Evolutionary conservation across 1,140 invertebrate genomes (phyloP).

Genomic region (Chlorops oryzae): DNA sequence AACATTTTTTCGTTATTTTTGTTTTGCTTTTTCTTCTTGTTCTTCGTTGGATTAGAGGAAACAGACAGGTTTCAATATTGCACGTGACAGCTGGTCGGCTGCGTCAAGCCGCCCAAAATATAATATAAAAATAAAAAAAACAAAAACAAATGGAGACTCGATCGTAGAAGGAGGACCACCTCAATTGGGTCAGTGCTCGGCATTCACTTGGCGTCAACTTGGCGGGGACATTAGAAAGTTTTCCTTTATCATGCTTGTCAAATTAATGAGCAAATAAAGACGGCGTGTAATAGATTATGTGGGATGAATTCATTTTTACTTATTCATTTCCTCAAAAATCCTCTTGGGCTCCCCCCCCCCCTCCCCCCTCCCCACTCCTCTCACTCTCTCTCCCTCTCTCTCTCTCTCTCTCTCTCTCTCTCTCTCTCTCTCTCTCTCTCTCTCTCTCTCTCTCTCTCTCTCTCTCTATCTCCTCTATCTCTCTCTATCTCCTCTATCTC

Average conservation of each 20-base stretch:
- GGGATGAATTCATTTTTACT: constrained; percentile 4
- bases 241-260: neutral
- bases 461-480: too few relatives aligned
- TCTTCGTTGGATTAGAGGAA: constrained; percentile 29
- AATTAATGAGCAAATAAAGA: constrained; percentile 9
- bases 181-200: too few relatives aligned
- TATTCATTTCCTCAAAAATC: neutral
- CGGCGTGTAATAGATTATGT: constrained; percentile 9
- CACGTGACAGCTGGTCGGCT: constrained; percentile 39
- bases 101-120: constrained; percentile 7
- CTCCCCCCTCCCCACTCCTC: neutral
- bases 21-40: constrained; percentile 13
- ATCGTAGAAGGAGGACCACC: too few relatives aligned
- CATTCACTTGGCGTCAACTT: neutral
- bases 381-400: neutral
- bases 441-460: neutral
- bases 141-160: too few relatives aligned
- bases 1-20: constrained; percentile 9
- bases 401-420: neutral
- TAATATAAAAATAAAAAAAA: too few relatives aligned
- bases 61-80: constrained; percentile 33
- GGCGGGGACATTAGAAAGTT: neutral
- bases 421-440: neutral
- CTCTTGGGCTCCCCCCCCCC: neutral
- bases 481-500: too few relatives aligned